These are phyloP conservation scores for Cheirogaleus major DNA, from an alignment of 2,797 vertebrate species.

Conservation along the genomic window DNA sequence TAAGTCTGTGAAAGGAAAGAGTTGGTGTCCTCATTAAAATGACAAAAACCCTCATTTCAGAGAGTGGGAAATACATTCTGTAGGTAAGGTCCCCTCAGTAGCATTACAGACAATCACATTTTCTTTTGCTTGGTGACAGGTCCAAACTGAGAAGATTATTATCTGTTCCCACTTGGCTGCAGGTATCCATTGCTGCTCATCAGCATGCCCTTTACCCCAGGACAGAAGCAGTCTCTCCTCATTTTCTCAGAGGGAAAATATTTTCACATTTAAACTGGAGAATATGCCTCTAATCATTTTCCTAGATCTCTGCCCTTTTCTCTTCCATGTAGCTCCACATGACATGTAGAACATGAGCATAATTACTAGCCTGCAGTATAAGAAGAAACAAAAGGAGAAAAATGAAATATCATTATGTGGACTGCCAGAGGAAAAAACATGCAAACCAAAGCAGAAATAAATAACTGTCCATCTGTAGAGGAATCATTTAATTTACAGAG, in stretches of 20 bases:
- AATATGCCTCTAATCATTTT: conserved; percentile 33
- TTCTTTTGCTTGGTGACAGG: conserved; percentile 47
- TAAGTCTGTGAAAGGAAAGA: conserved; percentile 65
- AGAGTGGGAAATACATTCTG: conserved; percentile 44
- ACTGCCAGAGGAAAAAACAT: conserved; percentile 45
- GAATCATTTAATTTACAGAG: conserved; percentile 22
- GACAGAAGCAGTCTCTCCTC: background rate
- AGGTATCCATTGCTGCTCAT: background rate
- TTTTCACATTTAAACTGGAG: conserved; percentile 55
- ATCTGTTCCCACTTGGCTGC: background rate
- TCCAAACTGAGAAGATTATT: conserved; percentile 57
- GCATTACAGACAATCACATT: conserved; percentile 33
- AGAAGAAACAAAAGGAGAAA: conserved; percentile 39
- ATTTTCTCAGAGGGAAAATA: conserved; percentile 57
- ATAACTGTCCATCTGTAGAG: conserved; percentile 6
- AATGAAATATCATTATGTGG: conserved; percentile 31
- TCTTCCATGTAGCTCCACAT: background rate
- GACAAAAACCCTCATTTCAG: conserved; percentile 63
- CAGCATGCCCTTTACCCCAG: background rate
- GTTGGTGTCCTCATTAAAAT: conserved; percentile 70
- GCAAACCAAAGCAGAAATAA: conserved; percentile 50
- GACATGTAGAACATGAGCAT: background rate
- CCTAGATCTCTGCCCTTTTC: conserved; percentile 54
- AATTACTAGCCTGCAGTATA: background rate
- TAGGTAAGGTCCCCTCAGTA: background rate